These are phyloP conservation scores for Lasioglossum malachurum DNA, from an alignment of 2,888 invertebrate genomes.

Conservation along the genomic window DNA sequence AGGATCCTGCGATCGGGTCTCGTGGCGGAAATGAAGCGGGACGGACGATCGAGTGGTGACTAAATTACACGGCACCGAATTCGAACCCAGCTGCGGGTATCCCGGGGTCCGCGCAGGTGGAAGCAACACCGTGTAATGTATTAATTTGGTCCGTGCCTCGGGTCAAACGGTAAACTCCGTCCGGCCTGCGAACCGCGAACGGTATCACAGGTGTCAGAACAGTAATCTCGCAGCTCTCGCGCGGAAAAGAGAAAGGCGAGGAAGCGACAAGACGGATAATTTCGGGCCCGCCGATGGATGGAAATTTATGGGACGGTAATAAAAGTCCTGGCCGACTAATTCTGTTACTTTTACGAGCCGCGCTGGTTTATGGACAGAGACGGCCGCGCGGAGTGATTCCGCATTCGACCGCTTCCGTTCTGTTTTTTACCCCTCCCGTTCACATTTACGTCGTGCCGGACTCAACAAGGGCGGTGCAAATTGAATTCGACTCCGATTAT, in stretches of 20 bases:
- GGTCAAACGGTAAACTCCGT: conserved; percentile 48
- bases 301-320: conserved; percentile 43
- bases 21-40: not conserved
- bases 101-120: conserved; percentile 58
- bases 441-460: not conserved
- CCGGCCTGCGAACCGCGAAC: conserved; percentile 13
- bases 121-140: conserved; percentile 45
- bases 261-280: conserved; percentile 24
- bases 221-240: not conserved
- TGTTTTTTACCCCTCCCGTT: not conserved
- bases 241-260: conserved; percentile 8
- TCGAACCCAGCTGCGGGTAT: conserved; percentile 46
- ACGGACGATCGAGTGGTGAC: conserved; percentile 16
- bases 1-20: not conserved
- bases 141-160: conserved; percentile 54
- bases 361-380: conserved; percentile 7
- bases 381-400: conserved; percentile 4
- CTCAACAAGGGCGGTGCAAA: not conserved
- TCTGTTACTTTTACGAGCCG: conserved; percentile 48
- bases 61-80: conserved; percentile 39
- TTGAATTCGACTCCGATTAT: not conserved
- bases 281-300: conserved; percentile 22
- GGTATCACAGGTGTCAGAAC: conserved; percentile 23
- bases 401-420: not conserved
- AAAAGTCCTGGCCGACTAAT: conserved; percentile 40